phyloP scores from a whole-genome alignment of 2,797 vertebrate genomes.

The Dromococcyx pavoninus region DNA sequence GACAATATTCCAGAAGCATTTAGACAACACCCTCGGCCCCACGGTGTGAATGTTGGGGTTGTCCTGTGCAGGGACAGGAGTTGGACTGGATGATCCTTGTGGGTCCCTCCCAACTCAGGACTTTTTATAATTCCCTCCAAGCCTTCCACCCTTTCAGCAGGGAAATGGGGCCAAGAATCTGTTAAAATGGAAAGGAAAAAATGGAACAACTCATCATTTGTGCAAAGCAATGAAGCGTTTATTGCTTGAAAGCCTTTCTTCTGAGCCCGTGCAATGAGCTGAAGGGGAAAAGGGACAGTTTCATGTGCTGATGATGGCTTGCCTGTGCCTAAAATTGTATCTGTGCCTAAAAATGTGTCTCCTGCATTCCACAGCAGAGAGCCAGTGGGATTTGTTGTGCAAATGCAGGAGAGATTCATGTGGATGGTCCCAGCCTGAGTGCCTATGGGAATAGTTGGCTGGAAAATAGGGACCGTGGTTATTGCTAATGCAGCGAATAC shows the following conservation, averaged over 20 bases:
- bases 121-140: not conserved
- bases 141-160: not conserved
- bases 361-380: not conserved
- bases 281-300: not conserved
- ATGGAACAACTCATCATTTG: not conserved
- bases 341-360: not conserved
- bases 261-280: not conserved
- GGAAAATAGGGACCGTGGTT: fast-evolving
- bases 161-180: not conserved
- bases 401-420: fast-evolving
- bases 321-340: not conserved
- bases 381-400: not conserved
- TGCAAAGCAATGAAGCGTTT: not conserved
- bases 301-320: fast-evolving
- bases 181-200: not conserved
- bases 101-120: too few relatives aligned
- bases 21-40: too few relatives aligned
- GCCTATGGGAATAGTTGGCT: fast-evolving
- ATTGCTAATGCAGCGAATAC: fast-evolving
- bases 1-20: too few relatives aligned
- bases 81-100: too few relatives aligned
- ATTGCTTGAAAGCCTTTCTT: not conserved
- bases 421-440: not conserved
- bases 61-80: too few relatives aligned
- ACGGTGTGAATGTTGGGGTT: too few relatives aligned